phyloP scores from a whole-genome alignment of 2,113 vertebrate species.

The Nestor notabilis region DNA sequence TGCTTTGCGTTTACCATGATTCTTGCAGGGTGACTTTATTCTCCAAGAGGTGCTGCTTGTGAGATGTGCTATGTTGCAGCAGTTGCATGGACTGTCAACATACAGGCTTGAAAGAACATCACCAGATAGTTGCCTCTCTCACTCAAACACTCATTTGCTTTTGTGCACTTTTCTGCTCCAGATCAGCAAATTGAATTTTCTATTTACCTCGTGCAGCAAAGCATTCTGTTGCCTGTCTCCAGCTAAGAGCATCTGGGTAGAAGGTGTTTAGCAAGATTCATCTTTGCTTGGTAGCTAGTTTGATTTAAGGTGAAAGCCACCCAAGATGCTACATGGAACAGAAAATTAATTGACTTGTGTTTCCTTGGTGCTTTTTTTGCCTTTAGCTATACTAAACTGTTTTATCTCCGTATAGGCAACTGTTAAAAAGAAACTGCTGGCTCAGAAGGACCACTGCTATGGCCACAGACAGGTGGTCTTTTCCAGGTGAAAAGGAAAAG shows the following conservation, averaged over 20 bases:
- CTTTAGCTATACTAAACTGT: neutral
- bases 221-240: neutral
- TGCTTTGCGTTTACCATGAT: neutral
- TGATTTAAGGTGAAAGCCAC: neutral
- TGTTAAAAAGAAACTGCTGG: neutral
- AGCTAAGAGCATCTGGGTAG: neutral
- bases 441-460: neutral
- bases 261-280: neutral
- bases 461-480: neutral
- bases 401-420: neutral
- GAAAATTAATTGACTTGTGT: neutral
- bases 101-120: neutral
- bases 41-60: neutral
- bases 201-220: neutral
- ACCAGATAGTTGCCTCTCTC: neutral
- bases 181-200: neutral
- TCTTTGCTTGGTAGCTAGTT: neutral
- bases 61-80: neutral
- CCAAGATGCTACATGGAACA: neutral
- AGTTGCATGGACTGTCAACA: neutral
- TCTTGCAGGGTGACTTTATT: neutral
- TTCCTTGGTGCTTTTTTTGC: neutral
- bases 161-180: neutral
- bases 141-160: neutral
- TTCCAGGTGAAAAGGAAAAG: neutral